Base-by-base conservation (phyloP, 2,888 invertebrate genomes). In the Gastracanthus pulcherrimus region DNA sequence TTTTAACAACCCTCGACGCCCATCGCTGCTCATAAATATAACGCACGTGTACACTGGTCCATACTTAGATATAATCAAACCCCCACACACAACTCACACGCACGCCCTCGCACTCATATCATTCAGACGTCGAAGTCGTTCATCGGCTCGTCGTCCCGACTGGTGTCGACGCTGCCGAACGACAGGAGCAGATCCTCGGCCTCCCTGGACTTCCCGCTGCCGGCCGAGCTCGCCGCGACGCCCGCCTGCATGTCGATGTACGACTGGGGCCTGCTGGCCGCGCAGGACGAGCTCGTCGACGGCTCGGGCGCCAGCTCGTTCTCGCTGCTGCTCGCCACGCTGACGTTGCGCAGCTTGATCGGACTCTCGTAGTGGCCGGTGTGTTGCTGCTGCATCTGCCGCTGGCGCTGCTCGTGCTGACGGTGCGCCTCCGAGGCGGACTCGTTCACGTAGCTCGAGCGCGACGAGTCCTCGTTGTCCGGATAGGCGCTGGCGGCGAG, bases 241-340 rank as follows among this genome's bases (percentile, higher is more conserved):
- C 75, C 82, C 0, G 82, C 90, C 58, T 89, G 88, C 91, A 91
- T 91, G 66, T 91, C 91, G 67, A 91, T 89, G 74, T 91, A 91
- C 3, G 90, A 90, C 48, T 89, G 89, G 0, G 89, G 89, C 26
- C 89, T 87, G 11, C 11, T 26, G 1, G 34, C 60, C 84, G 86
- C 1, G 85, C 84, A 45, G n/a, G n/a, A n/a, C n/a, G 88, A 85
- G 13, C 87, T 87, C 58, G 83, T 86, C 58, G 60, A 80, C 13
- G 70, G 45, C 48, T 64, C 29, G 26, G 64, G 36, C 3, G 45
- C 71, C 5, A 88, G 64, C 51, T 90, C 89, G 82, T 91, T 91
- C 58, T 90, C 90, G 81, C 89, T 89, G 81, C 86, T 88, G 71
- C 89, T 90, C 11, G 88, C 85, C 0, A 89, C 85, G 81, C 89